Base-by-base conservation (phyloP, 2,797 vertebrate species). In the Enteromius paludinosus region DNA sequence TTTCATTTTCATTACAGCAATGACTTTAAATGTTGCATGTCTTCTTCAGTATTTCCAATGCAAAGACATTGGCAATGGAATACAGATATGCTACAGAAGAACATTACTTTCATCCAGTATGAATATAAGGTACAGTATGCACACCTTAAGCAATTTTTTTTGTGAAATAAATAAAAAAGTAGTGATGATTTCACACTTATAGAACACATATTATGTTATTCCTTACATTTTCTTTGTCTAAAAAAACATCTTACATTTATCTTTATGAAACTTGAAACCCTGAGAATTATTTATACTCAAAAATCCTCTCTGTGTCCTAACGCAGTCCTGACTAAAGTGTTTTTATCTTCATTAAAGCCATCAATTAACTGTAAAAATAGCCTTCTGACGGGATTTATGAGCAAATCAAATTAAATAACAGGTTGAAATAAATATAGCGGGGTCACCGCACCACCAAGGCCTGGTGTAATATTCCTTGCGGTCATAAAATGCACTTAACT, bases 391-490 rank as follows among this genome's bases (percentile, higher is more conserved):
- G 30, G 75, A 66, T 3, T 35, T 65, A 33, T 41, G 15, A 69
- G 7, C 28, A 62, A 73, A 64, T 81, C 20, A 25, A 62, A 28
- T n/a, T 73, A 41, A 81, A 64, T 38, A 30, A 41, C 43, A n/a
- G 23, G 41, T 15, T 33, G 17, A 81, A 74, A 38, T 65, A 49
- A 71, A 71, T 28, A 38, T 65, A 81, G 45, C 10, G 5, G 47
- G 80, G 71, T 75, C 80, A 75, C 25, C 47, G 47, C 71, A 75
- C 80, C 80, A 56, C 15, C 4, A 3, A 10, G 9, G 0, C 43
- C 25, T 9, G 10, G 2, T 43, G 47, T 69, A 28, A 62, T 20
- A 17, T 65, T 66, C 62, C 5, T 5, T 25, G 18, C 47, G 45
- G 59, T 65, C 43, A 43, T 74, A 56, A 28, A 68, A 54, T 43